These are phyloP conservation scores for Ephestia elutella DNA, from an alignment of 1,140 invertebrate genomes.

Conservation along the genomic window DNA sequence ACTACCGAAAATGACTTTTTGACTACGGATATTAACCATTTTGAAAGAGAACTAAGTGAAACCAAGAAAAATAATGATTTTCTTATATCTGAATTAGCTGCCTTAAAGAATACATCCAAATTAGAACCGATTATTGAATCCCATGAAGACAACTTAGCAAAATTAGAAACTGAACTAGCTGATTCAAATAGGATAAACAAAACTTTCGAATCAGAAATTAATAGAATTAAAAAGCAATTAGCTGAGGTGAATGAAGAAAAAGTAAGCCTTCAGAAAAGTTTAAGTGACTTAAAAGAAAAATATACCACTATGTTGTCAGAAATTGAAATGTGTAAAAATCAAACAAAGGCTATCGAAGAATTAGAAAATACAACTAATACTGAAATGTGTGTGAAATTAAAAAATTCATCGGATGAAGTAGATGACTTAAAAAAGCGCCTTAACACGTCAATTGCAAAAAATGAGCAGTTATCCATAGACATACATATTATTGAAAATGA, in stretches of 20 bases:
- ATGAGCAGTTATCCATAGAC: conserved; percentile 65
- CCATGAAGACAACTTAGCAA: conserved; percentile 78
- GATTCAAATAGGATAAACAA: conserved; percentile 71
- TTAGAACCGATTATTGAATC: conserved; percentile 80
- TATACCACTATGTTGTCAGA: conserved; percentile 68
- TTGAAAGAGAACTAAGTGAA: conserved; percentile 77
- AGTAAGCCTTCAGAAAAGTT: conserved; percentile 52
- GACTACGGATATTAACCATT: conserved; percentile 75
- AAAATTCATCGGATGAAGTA: conserved; percentile 46
- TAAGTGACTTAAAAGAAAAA: conserved; percentile 64
- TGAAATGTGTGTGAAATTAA: conserved; percentile 50
- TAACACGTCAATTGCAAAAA: conserved; percentile 48
- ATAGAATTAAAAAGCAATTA: conserved; percentile 61
- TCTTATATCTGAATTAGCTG: conserved; percentile 77
- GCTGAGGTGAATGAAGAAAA: conserved; percentile 61
- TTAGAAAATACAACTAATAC: conserved; percentile 40
- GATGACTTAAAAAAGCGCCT: conserved; percentile 60
- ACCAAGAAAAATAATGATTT: conserved; percentile 81
- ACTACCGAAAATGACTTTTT: conserved; percentile 75
- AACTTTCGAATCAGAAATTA: conserved; percentile 69
- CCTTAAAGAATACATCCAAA: conserved; percentile 76
- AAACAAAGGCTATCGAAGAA: conserved; percentile 50
- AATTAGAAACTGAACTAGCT: conserved; percentile 77
- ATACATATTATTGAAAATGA: conserved; percentile 68
- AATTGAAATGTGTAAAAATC: conserved; percentile 50